Conservation (phyloP, 2,797 vertebrate genomes). For the Benthosema pterotum region DNA sequence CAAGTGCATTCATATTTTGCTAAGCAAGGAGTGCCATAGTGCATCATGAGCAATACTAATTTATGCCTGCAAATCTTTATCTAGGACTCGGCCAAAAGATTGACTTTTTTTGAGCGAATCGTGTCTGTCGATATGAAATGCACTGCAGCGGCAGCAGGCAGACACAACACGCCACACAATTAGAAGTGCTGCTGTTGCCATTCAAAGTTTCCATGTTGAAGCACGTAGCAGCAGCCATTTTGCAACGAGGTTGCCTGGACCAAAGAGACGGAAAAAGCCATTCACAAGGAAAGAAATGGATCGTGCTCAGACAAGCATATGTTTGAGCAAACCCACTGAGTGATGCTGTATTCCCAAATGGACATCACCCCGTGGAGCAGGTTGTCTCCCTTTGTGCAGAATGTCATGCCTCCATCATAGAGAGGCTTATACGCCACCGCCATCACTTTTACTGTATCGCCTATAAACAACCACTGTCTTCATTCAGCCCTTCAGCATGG, state of each 20-base stretch:
- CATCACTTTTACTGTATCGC: constrained; percentile 44
- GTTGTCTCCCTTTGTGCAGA: constrained; percentile 38
- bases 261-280: constrained; percentile 62
- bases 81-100: constrained; percentile 48
- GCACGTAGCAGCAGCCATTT: constrained; percentile 80
- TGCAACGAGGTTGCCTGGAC: constrained; percentile 70
- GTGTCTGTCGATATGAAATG: constrained; percentile 31
- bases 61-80: constrained; percentile 38
- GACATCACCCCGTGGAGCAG: constrained; percentile 34
- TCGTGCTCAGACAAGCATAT: constrained; percentile 43
- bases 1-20: background rate
- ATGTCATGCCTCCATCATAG: constrained; percentile 24
- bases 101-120: constrained; percentile 24
- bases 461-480: constrained; percentile 64
- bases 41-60: constrained; percentile 20
- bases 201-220: constrained; percentile 76
- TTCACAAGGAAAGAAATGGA: constrained; percentile 54
- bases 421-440: constrained; percentile 16
- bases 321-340: constrained; percentile 20
- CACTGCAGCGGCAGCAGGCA: constrained; percentile 30
- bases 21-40: constrained; percentile 30
- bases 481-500: constrained; percentile 59
- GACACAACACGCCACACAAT: constrained; percentile 45
- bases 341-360: constrained; percentile 31
- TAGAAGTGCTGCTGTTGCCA: constrained; percentile 61